Evolutionary conservation across 2,113 vertebrate genomes (phyloP).

Genomic region (Brienomyrus longianalis): DNA sequence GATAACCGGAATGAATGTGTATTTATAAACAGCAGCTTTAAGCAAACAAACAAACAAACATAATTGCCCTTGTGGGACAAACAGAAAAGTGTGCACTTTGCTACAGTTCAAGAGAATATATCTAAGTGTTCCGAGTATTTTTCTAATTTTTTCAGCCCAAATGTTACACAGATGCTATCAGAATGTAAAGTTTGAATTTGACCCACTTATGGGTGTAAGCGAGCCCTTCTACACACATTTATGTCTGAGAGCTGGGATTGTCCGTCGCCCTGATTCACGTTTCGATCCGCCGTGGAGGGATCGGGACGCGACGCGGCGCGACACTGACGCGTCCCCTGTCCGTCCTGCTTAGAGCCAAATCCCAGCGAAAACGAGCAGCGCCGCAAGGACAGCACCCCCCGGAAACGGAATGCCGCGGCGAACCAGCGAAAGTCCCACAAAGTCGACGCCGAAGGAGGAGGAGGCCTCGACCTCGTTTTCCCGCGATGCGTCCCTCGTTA

Average conservation of each 20-base stretch:
- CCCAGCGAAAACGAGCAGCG: neutral
- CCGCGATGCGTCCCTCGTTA: neutral
- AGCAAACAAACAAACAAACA: neutral
- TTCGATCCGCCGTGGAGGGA: neutral
- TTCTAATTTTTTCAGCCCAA: neutral
- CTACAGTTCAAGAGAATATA: neutral
- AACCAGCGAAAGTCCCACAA: neutral
- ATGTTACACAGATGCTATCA: neutral
- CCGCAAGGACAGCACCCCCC: neutral
- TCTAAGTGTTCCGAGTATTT: neutral
- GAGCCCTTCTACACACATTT: neutral
- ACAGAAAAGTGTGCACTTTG: neutral
- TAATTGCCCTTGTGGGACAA: neutral
- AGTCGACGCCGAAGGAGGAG: neutral
- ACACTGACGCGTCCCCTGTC: neutral
- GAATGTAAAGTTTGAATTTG: neutral
- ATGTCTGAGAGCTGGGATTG: neutral
- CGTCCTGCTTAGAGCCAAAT: neutral
- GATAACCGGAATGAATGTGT: neutral
- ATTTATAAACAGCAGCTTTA: neutral
- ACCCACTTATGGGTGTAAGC: neutral
- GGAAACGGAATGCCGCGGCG: neutral
- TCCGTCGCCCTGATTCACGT: neutral
- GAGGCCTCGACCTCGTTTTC: neutral
- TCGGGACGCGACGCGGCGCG: neutral